Base-by-base conservation (phyloP, 2,797 vertebrate genomes). In the Yasuhikotakia modesta region DNA sequence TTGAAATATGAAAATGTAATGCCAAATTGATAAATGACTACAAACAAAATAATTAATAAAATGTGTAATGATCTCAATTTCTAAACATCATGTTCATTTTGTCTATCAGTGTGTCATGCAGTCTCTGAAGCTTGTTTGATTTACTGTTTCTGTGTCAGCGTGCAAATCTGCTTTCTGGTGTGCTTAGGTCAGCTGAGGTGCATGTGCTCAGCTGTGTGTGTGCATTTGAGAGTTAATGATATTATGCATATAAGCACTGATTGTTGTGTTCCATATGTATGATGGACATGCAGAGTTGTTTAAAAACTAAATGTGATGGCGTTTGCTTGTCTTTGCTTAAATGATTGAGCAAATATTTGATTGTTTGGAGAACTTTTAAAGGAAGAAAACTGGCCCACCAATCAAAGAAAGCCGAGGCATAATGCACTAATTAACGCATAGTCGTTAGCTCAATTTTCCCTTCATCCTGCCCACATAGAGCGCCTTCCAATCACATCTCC, bases 361-460 rank as follows among this genome's bases (percentile, higher is more conserved):
- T 43, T 70, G 45, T 78, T 78, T 78, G 21, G 57, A 70, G 61
- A 66, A 73, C 48, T 73, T 61, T 76, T 43, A 77, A 68, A 60
- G 53, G 30, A 39, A 27, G 27, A 39, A 58, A 72, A 53, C 60
- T 24, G 57, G 45, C 17, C 13, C 14, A 67, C 58, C 65, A 78
- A 63, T 79, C 58, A 78, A 66, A 73, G 69, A 10, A 71, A 78
- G 53, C 69, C 3, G 27, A 5, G 11, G 68, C 64, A 48, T 70
- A 82, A 78, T 17, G 17, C n/a, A 17, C 66, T 68, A 70, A 82
- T 82, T 80, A 82, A 78, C 80, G 58, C 67, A 39, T 78, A 74
- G 71, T 74, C 24, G 19, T 79, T 74, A 63, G 78, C 57, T 79
- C 65, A 53, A 48, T 79, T 78, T 27, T 58, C 75, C 73, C 70